phyloP scores from a whole-genome alignment of 1,140 invertebrate species.

The Lysiphlebus fabarum region DNA sequence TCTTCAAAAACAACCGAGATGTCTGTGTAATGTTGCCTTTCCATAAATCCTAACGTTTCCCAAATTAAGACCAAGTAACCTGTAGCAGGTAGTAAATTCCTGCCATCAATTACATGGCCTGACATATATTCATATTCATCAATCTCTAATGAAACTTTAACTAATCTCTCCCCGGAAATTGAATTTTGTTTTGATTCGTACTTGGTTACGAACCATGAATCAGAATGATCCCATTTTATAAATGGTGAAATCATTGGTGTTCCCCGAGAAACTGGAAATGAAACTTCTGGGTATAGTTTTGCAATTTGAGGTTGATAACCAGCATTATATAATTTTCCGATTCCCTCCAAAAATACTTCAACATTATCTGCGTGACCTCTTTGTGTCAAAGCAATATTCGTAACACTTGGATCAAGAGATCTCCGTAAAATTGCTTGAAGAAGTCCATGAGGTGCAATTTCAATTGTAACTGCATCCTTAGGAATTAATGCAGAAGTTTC shows the following conservation, averaged over 20 bases:
- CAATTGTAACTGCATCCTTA: slow-evolving; percentile 73
- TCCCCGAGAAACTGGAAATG: slow-evolving; percentile 69
- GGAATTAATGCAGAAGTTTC: slow-evolving; percentile 76
- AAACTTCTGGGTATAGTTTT: slow-evolving; percentile 62
- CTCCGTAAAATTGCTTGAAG: slow-evolving; percentile 65
- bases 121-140: slow-evolving; percentile 72
- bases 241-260: slow-evolving; percentile 71
- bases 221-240: slow-evolving; percentile 86
- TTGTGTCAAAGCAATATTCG: slow-evolving; percentile 78
- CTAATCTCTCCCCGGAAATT: slow-evolving; percentile 62
- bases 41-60: slow-evolving; percentile 83
- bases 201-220: slow-evolving; percentile 68
- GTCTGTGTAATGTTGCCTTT: slow-evolving; percentile 67
- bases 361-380: slow-evolving; percentile 69
- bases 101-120: slow-evolving; percentile 85
- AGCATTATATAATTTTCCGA: slow-evolving; percentile 67
- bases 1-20: slow-evolving; percentile 83
- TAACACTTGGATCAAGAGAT: slow-evolving; percentile 57
- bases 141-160: slow-evolving; percentile 62
- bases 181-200: slow-evolving; percentile 62
- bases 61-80: slow-evolving; percentile 82
- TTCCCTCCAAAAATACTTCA: slow-evolving; percentile 66
- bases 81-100: slow-evolving; percentile 85
- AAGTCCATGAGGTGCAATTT: slow-evolving; percentile 81
- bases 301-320: slow-evolving; percentile 63